A percentile compares a stretch with the other conserved stretches of the same genome.
phyloP scores from a whole-genome alignment of 1,140 invertebrate species.

The Hycleus phaleratus region DNA sequence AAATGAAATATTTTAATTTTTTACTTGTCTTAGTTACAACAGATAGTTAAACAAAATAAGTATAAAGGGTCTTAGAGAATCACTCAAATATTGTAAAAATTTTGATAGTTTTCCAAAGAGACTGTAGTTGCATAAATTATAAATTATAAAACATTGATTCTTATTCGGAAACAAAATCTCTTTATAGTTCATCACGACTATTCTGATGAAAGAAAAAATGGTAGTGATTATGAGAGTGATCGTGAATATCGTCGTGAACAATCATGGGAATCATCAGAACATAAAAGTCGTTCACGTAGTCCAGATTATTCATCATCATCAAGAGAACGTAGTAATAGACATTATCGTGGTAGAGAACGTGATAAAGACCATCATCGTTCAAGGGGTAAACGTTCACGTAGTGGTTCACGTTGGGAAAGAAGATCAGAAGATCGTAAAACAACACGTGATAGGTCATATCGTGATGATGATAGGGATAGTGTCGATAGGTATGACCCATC shows the following conservation, averaged over 20 bases:
- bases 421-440: conserved; percentile 33
- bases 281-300: conserved; percentile 26
- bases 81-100: no score
- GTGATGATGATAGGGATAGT: conserved; percentile 39
- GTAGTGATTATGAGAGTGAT: conserved; percentile 34
- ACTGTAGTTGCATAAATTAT: no score
- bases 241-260: conserved; percentile 27
- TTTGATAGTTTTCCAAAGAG: no score
- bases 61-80: no score
- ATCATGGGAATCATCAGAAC: conserved; percentile 21
- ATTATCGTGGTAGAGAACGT: conserved; percentile 22
- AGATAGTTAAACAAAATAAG: no score
- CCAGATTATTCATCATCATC: conserved; percentile 27
- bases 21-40: no score
- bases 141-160: no score
- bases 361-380: conserved; percentile 26
- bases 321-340: conserved; percentile 27
- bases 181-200: conserved; percentile 23
- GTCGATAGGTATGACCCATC: conserved; percentile 26
- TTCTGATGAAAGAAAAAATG: conserved; percentile 24
- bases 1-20: no score
- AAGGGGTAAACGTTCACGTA: conserved; percentile 28
- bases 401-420: conserved; percentile 34
- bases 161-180: not conserved
- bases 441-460: conserved; percentile 35